Conservation (phyloP, 2,797 vertebrate genomes). For the Carcharodon carcharias region DNA sequence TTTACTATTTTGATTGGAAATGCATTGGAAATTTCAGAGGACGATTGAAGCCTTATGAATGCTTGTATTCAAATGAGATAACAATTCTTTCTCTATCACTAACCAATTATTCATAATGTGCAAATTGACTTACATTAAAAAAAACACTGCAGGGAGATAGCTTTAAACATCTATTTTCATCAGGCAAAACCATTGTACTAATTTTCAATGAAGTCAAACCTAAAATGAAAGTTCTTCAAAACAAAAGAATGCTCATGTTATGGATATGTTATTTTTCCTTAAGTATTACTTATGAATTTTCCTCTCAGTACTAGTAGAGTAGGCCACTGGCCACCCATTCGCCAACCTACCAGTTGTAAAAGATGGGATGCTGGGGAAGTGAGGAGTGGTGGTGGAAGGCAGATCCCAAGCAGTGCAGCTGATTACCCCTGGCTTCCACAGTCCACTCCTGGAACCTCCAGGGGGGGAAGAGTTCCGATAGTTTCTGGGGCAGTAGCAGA, state of each 20-base stretch:
- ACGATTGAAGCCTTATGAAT: neutral
- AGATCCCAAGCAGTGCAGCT: neutral
- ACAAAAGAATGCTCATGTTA: neutral
- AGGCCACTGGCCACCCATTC: neutral
- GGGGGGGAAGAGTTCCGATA: neutral
- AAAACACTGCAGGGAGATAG: neutral
- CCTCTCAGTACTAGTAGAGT: neutral
- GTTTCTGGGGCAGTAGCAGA: neutral
- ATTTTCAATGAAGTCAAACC: neutral
- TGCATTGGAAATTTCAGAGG: neutral
- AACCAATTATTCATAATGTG: neutral
- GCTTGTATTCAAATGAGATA: neutral
- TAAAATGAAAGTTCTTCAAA: neutral
- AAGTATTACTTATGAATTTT: neutral
- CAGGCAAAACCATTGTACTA: neutral
- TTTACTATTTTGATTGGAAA: neutral
- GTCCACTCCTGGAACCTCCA: neutral
- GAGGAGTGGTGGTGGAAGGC: neutral
- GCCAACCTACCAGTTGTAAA: neutral
- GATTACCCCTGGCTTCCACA: neutral
- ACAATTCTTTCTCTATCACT: neutral
- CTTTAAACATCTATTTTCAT: neutral
- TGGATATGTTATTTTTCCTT: neutral
- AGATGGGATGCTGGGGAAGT: too few species aligned
- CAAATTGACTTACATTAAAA: neutral